Percentiles rank a stretch among this genome's conserved stretches.
These are phyloP conservation scores for Anser cygnoides DNA, from an alignment of 2,113 vertebrate species.

Conservation along the genomic window DNA sequence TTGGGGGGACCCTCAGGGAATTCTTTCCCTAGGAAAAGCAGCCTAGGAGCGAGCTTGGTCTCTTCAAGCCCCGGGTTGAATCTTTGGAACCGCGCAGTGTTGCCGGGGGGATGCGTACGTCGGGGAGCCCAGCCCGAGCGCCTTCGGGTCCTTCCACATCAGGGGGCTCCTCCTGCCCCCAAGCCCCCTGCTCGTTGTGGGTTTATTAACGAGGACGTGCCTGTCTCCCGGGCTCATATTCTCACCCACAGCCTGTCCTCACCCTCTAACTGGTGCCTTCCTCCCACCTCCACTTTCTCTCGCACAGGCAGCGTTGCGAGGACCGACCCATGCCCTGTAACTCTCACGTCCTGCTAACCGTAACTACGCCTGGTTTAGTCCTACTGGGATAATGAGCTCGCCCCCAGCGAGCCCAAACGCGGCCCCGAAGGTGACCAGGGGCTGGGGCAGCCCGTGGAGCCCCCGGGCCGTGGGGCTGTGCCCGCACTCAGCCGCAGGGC, in stretches of 20 bases:
- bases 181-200: accelerated
- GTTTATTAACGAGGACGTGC: accelerated
- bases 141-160: no score
- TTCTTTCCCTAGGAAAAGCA: no score
- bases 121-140: no score
- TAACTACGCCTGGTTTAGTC: accelerated
- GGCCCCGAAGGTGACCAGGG: no score
- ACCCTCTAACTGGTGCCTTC: accelerated
- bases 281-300: background rate
- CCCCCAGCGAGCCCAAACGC: background rate
- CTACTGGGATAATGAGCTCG: background rate
- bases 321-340: accelerated
- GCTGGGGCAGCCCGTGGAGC: no score
- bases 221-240: background rate
- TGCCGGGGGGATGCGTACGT: no score
- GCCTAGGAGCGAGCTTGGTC: background rate
- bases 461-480: no score
- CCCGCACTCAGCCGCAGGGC: background rate
- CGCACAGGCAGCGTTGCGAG: accelerated
- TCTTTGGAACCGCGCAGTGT: background rate
- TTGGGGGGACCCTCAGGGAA: accelerated
- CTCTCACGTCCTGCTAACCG: accelerated
- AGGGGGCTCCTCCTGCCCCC: no score
- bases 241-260: background rate
- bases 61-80: background rate